Percentiles rank a stretch among this genome's conserved stretches.
Evolutionary conservation across 2,888 invertebrate genomes (phyloP).

Genomic region (Chymomyza fuscimana): DNA sequence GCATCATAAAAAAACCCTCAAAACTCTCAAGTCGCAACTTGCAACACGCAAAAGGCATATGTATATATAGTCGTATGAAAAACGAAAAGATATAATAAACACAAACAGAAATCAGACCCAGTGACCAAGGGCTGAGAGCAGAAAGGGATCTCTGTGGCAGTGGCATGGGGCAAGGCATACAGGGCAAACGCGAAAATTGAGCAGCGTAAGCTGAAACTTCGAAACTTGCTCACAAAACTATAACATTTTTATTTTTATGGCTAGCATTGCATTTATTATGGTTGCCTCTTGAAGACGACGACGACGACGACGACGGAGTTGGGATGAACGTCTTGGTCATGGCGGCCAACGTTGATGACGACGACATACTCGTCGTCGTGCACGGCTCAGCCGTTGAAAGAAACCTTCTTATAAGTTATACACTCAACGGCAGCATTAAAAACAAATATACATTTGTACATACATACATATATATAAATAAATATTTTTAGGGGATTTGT

Average conservation of each 20-base stretch:
- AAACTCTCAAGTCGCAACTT: conserved; percentile 6
- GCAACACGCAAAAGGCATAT: conserved; percentile 52
- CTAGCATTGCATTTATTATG: conserved; percentile 36
- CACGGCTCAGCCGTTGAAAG: background rate
- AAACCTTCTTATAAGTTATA: background rate
- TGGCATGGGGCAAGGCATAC: background rate
- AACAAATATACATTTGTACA: conserved; percentile 14
- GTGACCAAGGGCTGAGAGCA: conserved; percentile 12
- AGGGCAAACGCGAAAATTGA: conserved; percentile 50
- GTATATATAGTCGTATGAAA: background rate
- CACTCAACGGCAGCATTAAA: conserved; percentile 43
- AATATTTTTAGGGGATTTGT: conserved; percentile 43
- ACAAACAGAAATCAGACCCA: conserved; percentile 28
- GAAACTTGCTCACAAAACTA: conserved; percentile 57
- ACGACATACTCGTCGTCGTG: background rate
- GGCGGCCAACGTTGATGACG: background rate
- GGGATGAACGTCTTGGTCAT: background rate
- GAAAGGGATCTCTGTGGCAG: conserved; percentile 13
- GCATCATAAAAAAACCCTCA: conserved; percentile 53
- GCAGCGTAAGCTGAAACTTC: conserved; percentile 62
- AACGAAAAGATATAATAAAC: conserved; percentile 1
- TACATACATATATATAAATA: background rate
- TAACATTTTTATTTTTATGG: conserved; percentile 65
- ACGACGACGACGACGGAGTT: background rate
- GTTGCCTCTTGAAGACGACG: background rate